phyloP scores from a whole-genome alignment of 1,140 invertebrate species.

The Drosophila mojavensis region DNA sequence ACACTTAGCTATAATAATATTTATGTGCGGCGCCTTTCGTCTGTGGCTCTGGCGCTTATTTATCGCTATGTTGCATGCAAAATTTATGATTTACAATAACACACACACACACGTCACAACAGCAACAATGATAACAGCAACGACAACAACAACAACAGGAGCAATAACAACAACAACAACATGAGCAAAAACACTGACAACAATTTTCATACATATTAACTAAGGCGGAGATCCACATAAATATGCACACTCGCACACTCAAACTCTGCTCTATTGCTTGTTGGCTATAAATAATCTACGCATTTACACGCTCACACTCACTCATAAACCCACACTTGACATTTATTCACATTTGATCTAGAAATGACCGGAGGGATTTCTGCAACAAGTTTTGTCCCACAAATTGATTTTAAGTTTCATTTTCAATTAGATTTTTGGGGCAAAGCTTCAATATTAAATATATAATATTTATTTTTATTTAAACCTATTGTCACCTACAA shows the following conservation, averaged over 20 bases:
- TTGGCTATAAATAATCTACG: no score
- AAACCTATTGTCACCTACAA: no score
- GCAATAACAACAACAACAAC: constrained; percentile 23
- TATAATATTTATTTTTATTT: background rate
- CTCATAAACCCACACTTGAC: background rate
- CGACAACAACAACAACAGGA: constrained; percentile 35
- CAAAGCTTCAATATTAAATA: background rate
- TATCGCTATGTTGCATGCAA: constrained; percentile 78
- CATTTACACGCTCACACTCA: constrained; percentile 2
- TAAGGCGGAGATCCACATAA: constrained; percentile 10
- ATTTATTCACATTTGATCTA: constrained; percentile 23
- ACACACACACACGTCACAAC: constrained; percentile 39
- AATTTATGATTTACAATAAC: constrained; percentile 77
- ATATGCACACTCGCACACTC: background rate
- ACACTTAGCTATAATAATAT: constrained; percentile 75
- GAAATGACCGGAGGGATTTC: background rate
- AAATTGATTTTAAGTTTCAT: background rate
- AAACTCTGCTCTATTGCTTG: background rate
- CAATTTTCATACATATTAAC: constrained; percentile 16
- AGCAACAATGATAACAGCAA: constrained; percentile 40
- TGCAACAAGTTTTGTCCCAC: constrained; percentile 17
- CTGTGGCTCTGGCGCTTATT: constrained; percentile 61
- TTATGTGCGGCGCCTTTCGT: constrained; percentile 45
- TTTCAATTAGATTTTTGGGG: background rate
- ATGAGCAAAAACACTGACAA: constrained; percentile 13